Conservation (phyloP, 2,888 invertebrate genomes). For the Pachycephus smyrnensis region DNA sequence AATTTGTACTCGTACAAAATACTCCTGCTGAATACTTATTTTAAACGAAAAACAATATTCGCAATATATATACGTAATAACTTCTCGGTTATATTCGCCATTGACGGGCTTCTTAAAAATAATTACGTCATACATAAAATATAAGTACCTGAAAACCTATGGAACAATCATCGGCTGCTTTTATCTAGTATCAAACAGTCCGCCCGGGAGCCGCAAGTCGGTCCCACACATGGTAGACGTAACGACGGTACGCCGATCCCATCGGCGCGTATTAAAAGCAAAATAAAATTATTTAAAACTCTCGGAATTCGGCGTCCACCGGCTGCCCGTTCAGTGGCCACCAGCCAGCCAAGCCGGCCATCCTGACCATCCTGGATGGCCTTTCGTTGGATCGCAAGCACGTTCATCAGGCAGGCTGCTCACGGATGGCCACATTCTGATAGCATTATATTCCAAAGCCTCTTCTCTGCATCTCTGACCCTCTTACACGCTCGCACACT, state of each 20-base stretch:
- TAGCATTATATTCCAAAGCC: slow-evolving; percentile 45
- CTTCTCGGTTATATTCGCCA: background rate
- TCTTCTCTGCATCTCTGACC: background rate
- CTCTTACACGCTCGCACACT: background rate
- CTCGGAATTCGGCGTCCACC: slow-evolving; percentile 50
- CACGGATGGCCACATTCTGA: slow-evolving; percentile 50
- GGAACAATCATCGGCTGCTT: background rate
- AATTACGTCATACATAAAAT: background rate
- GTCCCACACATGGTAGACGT: background rate
- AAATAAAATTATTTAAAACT: slow-evolving; percentile 59
- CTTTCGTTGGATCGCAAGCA: slow-evolving; percentile 5
- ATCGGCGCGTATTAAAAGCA: slow-evolving; percentile 55
- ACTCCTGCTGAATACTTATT: background rate
- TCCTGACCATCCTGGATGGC: slow-evolving; percentile 20
- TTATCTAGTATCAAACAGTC: background rate
- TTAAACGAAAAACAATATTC: background rate
- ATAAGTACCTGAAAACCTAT: background rate
- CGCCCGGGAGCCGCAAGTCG: slow-evolving; percentile 20
- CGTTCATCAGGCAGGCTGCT: slow-evolving; percentile 21
- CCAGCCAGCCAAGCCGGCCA: slow-evolving; percentile 36
- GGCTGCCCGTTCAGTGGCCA: slow-evolving; percentile 41
- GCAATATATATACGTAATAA: background rate
- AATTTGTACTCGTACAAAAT: background rate
- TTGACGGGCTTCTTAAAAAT: background rate
- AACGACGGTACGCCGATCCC: slow-evolving; percentile 35